Evolutionary conservation across 2,888 invertebrate genomes (phyloP), one percentile per base, ranked within the genome.

Genomic region (Abrostola tripartita): DNA sequence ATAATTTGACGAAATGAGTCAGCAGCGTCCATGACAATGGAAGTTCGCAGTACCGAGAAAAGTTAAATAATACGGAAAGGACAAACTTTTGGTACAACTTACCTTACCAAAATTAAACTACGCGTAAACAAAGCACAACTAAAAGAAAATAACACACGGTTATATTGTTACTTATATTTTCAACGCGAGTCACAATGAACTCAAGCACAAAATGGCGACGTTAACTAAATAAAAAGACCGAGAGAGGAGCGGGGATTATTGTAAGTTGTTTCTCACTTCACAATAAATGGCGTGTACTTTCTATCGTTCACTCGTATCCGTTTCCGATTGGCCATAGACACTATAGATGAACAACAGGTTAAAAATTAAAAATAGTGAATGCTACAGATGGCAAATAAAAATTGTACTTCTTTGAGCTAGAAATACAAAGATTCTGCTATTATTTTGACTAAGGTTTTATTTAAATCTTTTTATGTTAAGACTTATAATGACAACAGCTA

Each of bases 1-100:
- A 94, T 78, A 93, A 93, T 89, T 91, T 92, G 86, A 88, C 93
- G 93, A 91, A 89, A 90, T 94, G 91, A 94, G 91, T 93, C 92
- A 92, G 91, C 89, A 92, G 91, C 92, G 92, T 90, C 84, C 85
- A 90, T 88, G 73, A 84, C 75, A 86, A 83, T 81, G 82, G 75
- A 73, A 81, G 80, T 84, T 88, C 85, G 84, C 83, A 87, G 85
- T 89, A 85, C 83, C 86, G 79, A 77, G 65, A 60, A 65, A 71
- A 71, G 67, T 58, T 49, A 60, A 70, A 49, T 50, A 57, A 61
- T 57, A 68, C 61, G 63, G 56, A 59, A 60, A 8, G 55, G 41
- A 65, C 42, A 12, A 58, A 59, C 38, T 59, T 47, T 24, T 68
- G 62, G 54, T 58, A 53, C 53, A 75, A 88, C 90, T 90, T 85